Conservation (phyloP, 2,888 invertebrate species). For the Sipha maydis region DNA sequence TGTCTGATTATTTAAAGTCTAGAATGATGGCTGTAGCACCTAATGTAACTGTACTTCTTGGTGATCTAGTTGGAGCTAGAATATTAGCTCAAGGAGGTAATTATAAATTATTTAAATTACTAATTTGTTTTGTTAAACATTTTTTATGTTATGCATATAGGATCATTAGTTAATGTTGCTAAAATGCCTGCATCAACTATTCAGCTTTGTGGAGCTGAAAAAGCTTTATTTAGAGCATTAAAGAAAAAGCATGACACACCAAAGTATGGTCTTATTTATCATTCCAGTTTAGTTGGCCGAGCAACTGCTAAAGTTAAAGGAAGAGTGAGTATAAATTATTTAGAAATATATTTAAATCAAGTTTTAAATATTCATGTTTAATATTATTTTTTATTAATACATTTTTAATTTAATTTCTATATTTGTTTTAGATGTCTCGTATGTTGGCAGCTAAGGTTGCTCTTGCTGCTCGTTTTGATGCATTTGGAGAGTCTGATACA, state of each 20-base stretch:
- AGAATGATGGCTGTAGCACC: conserved; percentile 99
- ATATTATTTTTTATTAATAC: not conserved
- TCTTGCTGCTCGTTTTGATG: conserved; percentile 92
- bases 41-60: conserved; percentile 93
- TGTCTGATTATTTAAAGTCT: conserved; percentile 93
- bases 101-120: not conserved
- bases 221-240: conserved; percentile 94
- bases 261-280: conserved; percentile 98
- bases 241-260: conserved; percentile 98
- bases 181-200: conserved; percentile 98
- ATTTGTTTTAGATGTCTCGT: conserved; percentile 77
- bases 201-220: conserved; percentile 98
- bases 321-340: conserved; percentile 66
- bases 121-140: not conserved
- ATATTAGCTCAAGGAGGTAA: conserved; percentile 95
- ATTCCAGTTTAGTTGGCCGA: conserved; percentile 92
- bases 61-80: conserved; percentile 96
- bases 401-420: not conserved
- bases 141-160: conserved; percentile 66
- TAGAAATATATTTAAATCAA: not conserved
- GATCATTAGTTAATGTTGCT: conserved; percentile 91
- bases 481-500: conserved; percentile 85
- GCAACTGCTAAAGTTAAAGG: conserved; percentile 92
- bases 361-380: not conserved
- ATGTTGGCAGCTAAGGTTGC: conserved; percentile 98